Conservation (phyloP, 1,140 invertebrate species). For the Chironomus tepperi region DNA sequence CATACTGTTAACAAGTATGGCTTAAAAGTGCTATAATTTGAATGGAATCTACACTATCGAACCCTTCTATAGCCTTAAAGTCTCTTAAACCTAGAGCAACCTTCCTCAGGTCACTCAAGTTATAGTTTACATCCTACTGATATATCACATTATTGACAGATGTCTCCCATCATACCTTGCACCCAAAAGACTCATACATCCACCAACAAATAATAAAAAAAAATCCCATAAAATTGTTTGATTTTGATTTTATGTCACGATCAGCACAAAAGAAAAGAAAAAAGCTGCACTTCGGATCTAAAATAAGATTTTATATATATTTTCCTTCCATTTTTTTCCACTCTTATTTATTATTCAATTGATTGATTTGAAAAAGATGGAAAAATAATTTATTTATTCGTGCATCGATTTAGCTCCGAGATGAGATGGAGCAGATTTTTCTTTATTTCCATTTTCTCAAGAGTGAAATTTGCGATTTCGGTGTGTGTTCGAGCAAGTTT, state of each 20-base stretch:
- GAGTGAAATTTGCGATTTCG: too few relatives aligned
- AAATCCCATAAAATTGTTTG: background rate
- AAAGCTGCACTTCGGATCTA: background rate
- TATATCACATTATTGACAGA: background rate
- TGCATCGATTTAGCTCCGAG: background rate
- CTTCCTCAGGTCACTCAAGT: too few relatives aligned
- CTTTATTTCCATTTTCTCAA: too few relatives aligned
- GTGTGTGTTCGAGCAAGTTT: too few relatives aligned
- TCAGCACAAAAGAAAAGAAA: background rate
- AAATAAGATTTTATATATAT: too few relatives aligned
- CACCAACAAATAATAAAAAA: background rate
- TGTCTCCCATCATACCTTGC: background rate
- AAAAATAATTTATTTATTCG: background rate
- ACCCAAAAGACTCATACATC: background rate
- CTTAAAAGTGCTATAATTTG: too few relatives aligned
- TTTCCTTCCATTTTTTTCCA: background rate
- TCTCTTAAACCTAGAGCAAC: too few relatives aligned
- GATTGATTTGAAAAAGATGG: background rate
- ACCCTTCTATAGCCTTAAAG: too few relatives aligned
- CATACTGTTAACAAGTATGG: too few relatives aligned
- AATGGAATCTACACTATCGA: too few relatives aligned
- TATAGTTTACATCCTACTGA: too few relatives aligned
- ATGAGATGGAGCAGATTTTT: background rate
- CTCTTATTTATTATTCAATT: conserved; percentile 7
- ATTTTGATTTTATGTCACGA: conserved; percentile 2